Evolutionary conservation across 2,797 vertebrate genomes (phyloP), one percentile per base, ranked within the genome.

Genomic region (Gadopsis bispinosus): DNA sequence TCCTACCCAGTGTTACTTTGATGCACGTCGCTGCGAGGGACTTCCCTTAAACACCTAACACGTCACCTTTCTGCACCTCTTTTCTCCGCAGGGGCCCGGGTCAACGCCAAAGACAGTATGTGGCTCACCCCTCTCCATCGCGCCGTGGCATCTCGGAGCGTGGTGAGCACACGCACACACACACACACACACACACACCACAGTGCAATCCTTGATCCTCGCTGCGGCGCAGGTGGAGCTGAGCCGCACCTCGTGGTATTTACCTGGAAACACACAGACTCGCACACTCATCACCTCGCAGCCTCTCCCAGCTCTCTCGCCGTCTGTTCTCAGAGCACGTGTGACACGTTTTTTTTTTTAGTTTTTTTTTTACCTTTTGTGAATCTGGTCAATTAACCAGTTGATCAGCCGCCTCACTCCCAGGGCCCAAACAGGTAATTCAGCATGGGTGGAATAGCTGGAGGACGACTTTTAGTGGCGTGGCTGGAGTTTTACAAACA

Each of bases 61-160:
- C 22, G 7, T 16, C 3, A 5, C 59, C 39, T 63, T 65, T 19
- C 13, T 48, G 16, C 19, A 66, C 41, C 0, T 51, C 79, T 47
- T 17, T 7, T 13, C 5, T 89, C 94, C 90, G 33, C 91, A 99
- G 98, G 98, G 0, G 97, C 98, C 58, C 97, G 98, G 51, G 98
- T 99, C 66, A 99, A 99, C 80, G 97, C 98, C 93, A 99, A 99
- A 95, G 98, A 99, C 84, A 98, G 96, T 73, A 99, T 99, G 97
- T 99, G 98, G 98, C 95, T 99, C 89, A 99, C 98, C 43, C 98
- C 98, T 56, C 96, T 99, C 22, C 98, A 99, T 88, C 96, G 98
- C 4, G 97, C 98, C 0, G 97, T 99, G 83, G 98, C 98, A 50
- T 98, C 98, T 59, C 96, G 97, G 80, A 99, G 97, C 35, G 98